A percentile compares a stretch with the other conserved stretches of the same genome.
Evolutionary conservation across 2,797 vertebrate species (phyloP).

Genomic region (Protosalanx chinensis): DNA sequence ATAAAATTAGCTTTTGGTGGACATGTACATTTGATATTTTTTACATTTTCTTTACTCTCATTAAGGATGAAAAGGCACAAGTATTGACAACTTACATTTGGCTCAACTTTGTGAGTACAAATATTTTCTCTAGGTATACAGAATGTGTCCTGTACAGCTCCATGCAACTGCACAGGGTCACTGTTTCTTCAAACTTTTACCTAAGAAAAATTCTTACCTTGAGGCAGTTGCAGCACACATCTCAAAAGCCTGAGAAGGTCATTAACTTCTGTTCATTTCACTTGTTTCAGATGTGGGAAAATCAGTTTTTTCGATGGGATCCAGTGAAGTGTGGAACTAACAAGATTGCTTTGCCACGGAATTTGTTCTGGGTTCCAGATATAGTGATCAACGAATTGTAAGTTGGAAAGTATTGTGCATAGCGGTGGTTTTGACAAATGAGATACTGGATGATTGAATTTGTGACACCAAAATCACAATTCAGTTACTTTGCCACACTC

Average conservation of each 20-base stretch:
- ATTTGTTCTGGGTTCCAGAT: slow-evolving; percentile 65
- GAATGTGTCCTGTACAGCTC: background rate
- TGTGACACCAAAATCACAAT: background rate
- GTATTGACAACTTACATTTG: slow-evolving; percentile 67
- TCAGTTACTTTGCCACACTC: too few species aligned
- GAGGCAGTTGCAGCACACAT: background rate
- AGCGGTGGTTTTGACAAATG: background rate
- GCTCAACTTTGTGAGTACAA: slow-evolving; percentile 56
- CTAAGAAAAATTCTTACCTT: too few species aligned
- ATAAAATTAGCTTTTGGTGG: background rate
- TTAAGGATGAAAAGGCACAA: slow-evolving; percentile 70
- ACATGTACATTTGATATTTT: background rate
- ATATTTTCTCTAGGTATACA: background rate
- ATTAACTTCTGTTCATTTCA: too few species aligned
- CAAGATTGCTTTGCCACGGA: slow-evolving; percentile 57
- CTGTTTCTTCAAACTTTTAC: too few species aligned
- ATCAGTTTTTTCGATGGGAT: slow-evolving; percentile 68
- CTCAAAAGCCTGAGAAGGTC: background rate
- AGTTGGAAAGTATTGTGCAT: slow-evolving; percentile 39
- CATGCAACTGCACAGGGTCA: background rate
- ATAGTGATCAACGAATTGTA: slow-evolving; percentile 73
- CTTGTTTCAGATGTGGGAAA: slow-evolving; percentile 65
- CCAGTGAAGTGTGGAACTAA: slow-evolving; percentile 55
- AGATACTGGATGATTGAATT: background rate
- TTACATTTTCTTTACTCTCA: background rate